Evolutionary conservation across 2,888 invertebrate genomes (phyloP), one percentile per base, ranked within the genome.

Genomic region (Caenorhabditis doughertyi): DNA sequence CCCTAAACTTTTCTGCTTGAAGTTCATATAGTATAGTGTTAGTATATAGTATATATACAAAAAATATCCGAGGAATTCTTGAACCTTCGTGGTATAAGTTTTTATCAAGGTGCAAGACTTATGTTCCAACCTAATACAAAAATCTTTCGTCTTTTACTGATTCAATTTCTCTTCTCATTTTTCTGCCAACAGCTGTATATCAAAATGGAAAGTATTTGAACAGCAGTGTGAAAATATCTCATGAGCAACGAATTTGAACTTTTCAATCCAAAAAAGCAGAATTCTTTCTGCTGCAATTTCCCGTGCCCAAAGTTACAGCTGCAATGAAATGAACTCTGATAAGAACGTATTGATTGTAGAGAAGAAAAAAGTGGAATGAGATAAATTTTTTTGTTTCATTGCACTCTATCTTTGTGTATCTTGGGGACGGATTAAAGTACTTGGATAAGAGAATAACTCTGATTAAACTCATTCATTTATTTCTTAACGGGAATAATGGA

Each of bases 231-330:
- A 32, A 32, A 7, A 32, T 32, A 32, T 44, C 44, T 44, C 44
- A 16, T 5, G 16, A 4, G 4, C n/a, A 18, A 16, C 21, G 3
- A 18, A 47, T n/a, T n/a, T 47, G 47, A 47, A 47, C 21, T 47
- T 39, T 39, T 39, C 11, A 13, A 9, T 5, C 13, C 13, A 9
- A 5, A 39, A 39, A 39, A 39, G 4, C 4, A 39, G 32, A 32
- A 32, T 7, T 32, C 32, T 4, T 13, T 4, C 39, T 8, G 7
- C n/a, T n/a, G n/a, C n/a, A n/a, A n/a, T n/a, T n/a, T n/a, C n/a
- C n/a, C n/a, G n/a, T n/a, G n/a, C n/a, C n/a, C n/a, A n/a, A 39
- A 39, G 16, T 56, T 56, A 56, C 56, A 56, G 56, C 56, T 56
- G 56, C 35, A 21, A 18, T 27, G 51, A 53, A 55, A 18, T 56